phyloP scores from a whole-genome alignment of 2,888 invertebrate species.

The Sarcophaga caerulescens region DNA sequence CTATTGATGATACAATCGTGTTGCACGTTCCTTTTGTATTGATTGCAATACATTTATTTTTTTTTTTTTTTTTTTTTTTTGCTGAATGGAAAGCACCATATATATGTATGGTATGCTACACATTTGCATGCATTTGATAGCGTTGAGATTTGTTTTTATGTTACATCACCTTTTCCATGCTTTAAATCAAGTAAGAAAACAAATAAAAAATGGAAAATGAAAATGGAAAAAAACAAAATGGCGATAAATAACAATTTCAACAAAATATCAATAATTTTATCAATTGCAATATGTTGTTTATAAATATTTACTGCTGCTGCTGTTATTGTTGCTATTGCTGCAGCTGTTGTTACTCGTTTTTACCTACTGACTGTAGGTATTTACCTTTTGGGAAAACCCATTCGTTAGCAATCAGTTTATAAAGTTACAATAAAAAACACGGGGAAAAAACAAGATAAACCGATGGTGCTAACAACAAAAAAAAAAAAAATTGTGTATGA shows the following conservation, averaged over 20 bases:
- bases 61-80: too few relatives aligned
- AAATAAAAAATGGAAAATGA: neutral
- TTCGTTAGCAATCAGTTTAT: constrained; percentile 41
- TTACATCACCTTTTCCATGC: neutral
- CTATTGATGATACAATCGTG: constrained; percentile 35
- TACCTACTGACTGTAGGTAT: constrained; percentile 1
- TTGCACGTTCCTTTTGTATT: neutral
- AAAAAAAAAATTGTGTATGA: neutral
- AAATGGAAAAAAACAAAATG: neutral
- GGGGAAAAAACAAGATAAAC: neutral
- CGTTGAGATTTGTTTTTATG: neutral
- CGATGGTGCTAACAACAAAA: constrained; percentile 6
- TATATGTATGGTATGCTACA: too few relatives aligned
- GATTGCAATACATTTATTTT: neutral
- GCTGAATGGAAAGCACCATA: too few relatives aligned
- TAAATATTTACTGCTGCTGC: neutral
- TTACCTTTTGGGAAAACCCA: constrained; percentile 8
- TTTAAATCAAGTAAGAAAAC: neutral
- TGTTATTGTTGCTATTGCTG: constrained; percentile 1
- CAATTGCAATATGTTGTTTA: constrained; percentile 17
- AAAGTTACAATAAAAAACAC: constrained; percentile 14
- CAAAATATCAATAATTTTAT: constrained; percentile 50
- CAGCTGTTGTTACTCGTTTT: constrained; percentile 21
- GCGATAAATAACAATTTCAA: neutral
- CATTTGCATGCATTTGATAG: neutral